Evolutionary conservation across 2,113 vertebrate genomes (phyloP).

Genomic region (Amblyopsis rosae): DNA sequence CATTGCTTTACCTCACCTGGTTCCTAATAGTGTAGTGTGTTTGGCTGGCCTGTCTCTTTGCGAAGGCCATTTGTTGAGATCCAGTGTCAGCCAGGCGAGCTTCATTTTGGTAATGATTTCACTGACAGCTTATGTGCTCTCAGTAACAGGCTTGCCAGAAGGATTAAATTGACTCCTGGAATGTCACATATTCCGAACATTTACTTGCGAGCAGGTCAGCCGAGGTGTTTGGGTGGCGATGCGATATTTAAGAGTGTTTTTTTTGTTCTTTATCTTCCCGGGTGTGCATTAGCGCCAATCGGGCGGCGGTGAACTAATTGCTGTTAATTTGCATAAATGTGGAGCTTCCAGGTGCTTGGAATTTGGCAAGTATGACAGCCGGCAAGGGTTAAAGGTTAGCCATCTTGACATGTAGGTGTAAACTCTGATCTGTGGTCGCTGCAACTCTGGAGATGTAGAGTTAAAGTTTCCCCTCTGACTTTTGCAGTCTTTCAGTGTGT

Average conservation of each 20-base stretch:
- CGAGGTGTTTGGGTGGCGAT: conserved; percentile 20
- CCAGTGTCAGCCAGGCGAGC: conserved; percentile 44
- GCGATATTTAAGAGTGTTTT: conserved; percentile 34
- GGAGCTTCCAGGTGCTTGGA: conserved; percentile 41
- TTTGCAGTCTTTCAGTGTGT: neutral
- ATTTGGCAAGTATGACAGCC: conserved; percentile 39
- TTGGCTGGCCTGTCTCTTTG: conserved; percentile 49
- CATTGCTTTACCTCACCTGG: neutral
- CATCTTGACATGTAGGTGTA: conserved; percentile 7
- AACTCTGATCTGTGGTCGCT: conserved; percentile 26
- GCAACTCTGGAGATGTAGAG: neutral
- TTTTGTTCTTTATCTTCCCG: conserved; percentile 33
- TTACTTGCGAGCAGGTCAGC: conserved; percentile 30
- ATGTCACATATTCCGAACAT: conserved; percentile 8
- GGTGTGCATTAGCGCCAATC: conserved; percentile 47
- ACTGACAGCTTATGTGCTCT: conserved; percentile 36
- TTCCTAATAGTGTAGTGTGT: conserved; percentile 11
- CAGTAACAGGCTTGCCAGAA: conserved; percentile 37
- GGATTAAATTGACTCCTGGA: conserved; percentile 38
- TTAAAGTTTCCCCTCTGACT: neutral
- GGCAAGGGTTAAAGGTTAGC: conserved; percentile 14
- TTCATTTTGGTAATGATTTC: conserved; percentile 53
- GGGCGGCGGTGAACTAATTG: conserved; percentile 37
- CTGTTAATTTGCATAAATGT: conserved; percentile 47
- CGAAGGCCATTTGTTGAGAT: conserved; percentile 50